A percentile compares a stretch with the other conserved stretches of the same genome.
These are phyloP conservation scores for Sesamia inferens DNA, from an alignment of 2,888 invertebrate genomes.

Conservation along the genomic window DNA sequence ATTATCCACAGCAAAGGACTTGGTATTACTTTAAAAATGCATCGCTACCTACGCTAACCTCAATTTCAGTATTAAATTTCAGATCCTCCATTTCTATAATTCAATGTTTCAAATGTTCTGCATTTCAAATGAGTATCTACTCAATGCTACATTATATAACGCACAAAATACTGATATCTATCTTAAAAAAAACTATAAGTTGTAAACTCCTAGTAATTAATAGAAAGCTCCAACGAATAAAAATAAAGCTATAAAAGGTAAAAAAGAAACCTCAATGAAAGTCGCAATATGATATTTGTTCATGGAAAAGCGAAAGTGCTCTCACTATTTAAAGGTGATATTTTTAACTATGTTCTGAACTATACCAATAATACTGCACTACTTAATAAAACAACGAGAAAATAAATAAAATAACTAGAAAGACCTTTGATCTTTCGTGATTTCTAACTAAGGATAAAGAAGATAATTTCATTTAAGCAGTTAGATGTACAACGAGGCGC, in stretches of 20 bases:
- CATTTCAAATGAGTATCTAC: constrained; percentile 14
- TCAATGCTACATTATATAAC: neutral
- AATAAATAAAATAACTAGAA: neutral
- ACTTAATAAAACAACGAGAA: neutral
- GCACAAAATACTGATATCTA: constrained; percentile 6
- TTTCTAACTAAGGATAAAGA: constrained; percentile 71
- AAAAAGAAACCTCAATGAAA: constrained; percentile 21
- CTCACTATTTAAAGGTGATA: neutral
- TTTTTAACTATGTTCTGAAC: neutral
- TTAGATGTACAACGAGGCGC: constrained; percentile 68
- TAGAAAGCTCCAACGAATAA: constrained; percentile 24
- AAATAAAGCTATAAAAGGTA: constrained; percentile 24
- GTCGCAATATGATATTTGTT: constrained; percentile 19
- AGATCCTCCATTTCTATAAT: neutral
- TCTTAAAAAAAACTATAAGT: constrained; percentile 2
- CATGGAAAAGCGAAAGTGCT: constrained; percentile 1
- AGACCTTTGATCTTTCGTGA: constrained; percentile 68
- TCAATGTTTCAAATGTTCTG: constrained; percentile 1
- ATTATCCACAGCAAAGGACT: neutral
- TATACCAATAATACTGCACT: neutral
- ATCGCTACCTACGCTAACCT: no score
- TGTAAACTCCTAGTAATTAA: constrained; percentile 20
- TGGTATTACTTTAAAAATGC: neutral
- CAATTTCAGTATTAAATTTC: neutral
- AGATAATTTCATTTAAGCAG: constrained; percentile 73